Base-by-base conservation (phyloP, 2,888 invertebrate species). In the Ectemnius cavifrons region DNA sequence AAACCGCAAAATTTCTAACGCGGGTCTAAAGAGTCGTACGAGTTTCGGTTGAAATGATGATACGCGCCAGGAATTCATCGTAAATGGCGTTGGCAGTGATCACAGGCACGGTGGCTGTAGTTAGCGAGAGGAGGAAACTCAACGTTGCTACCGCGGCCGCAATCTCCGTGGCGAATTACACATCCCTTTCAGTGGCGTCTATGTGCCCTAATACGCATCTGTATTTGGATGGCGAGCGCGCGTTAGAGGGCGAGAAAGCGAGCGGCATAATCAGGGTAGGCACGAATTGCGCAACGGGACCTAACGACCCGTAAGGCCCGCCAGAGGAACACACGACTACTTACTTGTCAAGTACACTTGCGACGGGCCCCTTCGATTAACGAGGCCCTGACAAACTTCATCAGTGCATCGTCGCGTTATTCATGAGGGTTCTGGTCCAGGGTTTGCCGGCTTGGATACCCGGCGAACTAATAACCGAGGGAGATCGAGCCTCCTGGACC, bases 391-490 rank as follows among this genome's bases (percentile, higher is more conserved):
- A 66, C 67, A 77, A 77, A 77, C 71, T 72, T 81, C 71, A 76
- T 73, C 81, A 78, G 62, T 6, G 37, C 62, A 68, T 52, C 68
- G 61, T 23, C 45, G 27, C 57, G 74, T 60, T 64, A 76, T 70
- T 73, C 74, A 62, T 64, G 73, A 80, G 72, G 74, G 76, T 76
- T 64, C 63, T 62, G 66, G 57, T 61, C 66, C 45, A 28, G 18
- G 37, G 77, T 75, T 77, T 13, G 52, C n/a, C 11, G 8, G 58
- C 56, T 67, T 61, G 72, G 68, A 65, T 82, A 60, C 61, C 62
- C 49, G 62, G 66, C 80, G 68, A 77, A 73, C 79, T 81, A 81
- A 83, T 83, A 79, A 78, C 75, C 75, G 60, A 13, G n/a, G 52
- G 16, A 52, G 37, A 37, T 37, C 37, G 8, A 37, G 11, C 37